These are phyloP conservation scores for Phrynosoma blainvillii DNA, from an alignment of 2,113 vertebrate genomes.

Conservation along the genomic window DNA sequence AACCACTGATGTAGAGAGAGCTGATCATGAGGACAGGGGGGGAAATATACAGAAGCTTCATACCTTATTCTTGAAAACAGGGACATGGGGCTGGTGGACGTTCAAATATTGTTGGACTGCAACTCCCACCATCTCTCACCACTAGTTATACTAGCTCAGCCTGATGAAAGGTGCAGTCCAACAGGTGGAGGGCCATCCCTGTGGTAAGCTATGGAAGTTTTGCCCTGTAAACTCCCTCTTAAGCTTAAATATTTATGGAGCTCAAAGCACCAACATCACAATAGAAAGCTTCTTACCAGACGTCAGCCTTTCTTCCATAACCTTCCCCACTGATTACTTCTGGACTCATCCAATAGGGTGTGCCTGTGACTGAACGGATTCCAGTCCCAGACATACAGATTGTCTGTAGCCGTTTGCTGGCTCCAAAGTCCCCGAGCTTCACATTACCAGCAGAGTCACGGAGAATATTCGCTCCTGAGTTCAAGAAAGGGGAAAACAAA, in stretches of 20 bases:
- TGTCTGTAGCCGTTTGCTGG: slow-evolving; percentile 95
- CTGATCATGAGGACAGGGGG: too few relatives aligned
- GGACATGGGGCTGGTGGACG: too few relatives aligned
- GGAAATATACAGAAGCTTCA: too few relatives aligned
- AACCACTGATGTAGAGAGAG: too few relatives aligned
- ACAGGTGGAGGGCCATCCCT: too few relatives aligned
- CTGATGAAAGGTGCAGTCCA: too few relatives aligned
- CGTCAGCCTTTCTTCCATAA: slow-evolving; percentile 93
- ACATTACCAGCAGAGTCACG: slow-evolving; percentile 94
- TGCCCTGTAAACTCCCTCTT: not conserved
- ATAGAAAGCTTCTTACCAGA: slow-evolving; percentile 83
- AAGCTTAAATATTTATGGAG: not conserved
- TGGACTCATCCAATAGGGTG: slow-evolving; percentile 97
- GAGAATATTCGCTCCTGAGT: slow-evolving; percentile 93
- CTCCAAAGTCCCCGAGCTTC: slow-evolving; percentile 96
- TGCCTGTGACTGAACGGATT: slow-evolving; percentile 93
- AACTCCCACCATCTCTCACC: too few relatives aligned
- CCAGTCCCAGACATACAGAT: slow-evolving; percentile 95
- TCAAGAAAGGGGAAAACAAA: not conserved
- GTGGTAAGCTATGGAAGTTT: not conserved
- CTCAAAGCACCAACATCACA: not conserved
- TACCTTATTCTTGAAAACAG: too few relatives aligned
- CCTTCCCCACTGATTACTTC: slow-evolving; percentile 97
- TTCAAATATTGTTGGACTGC: too few relatives aligned
- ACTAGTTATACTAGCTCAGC: too few relatives aligned